Evolutionary conservation across 2,113 vertebrate genomes (phyloP).

Genomic region (Ovis aries): DNA sequence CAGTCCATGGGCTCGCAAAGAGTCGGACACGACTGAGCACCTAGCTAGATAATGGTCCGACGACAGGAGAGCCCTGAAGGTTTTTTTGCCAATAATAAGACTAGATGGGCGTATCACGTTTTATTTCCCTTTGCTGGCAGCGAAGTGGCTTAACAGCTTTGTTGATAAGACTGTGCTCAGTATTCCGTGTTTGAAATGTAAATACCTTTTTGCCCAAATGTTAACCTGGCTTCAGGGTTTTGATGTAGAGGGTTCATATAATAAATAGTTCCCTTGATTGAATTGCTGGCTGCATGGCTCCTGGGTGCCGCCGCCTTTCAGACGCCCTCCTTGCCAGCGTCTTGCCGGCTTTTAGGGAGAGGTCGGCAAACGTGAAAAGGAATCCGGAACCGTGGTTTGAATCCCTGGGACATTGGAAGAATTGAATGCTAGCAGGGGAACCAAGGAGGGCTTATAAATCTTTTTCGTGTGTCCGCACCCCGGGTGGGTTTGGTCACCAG

Average conservation of each 20-base stretch:
- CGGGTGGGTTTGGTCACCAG: not conserved
- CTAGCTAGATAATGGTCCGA: not conserved
- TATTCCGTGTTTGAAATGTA: not conserved
- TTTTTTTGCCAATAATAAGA: too few relatives aligned
- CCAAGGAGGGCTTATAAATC: not conserved
- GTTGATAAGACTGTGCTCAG: not conserved
- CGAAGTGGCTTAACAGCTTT: rapidly evolving
- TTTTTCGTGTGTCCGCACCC: not conserved
- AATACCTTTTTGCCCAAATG: not conserved
- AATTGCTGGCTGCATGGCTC: rapidly evolving
- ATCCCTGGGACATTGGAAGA: not conserved
- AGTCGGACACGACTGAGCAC: not conserved
- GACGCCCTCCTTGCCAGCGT: rapidly evolving
- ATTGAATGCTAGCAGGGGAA: not conserved
- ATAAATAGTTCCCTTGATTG: not conserved
- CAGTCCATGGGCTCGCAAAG: not conserved
- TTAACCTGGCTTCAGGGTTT: not conserved
- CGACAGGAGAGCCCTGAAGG: rapidly evolving
- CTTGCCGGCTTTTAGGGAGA: not conserved
- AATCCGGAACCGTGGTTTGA: not conserved
- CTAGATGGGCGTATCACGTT: rapidly evolving
- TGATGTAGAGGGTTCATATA: not conserved
- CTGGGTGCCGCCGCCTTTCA: rapidly evolving
- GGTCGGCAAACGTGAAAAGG: not conserved
- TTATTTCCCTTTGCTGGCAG: not conserved